Base-by-base conservation (phyloP, 2,113 vertebrate species). In the Ancistrus triradiatus region DNA sequence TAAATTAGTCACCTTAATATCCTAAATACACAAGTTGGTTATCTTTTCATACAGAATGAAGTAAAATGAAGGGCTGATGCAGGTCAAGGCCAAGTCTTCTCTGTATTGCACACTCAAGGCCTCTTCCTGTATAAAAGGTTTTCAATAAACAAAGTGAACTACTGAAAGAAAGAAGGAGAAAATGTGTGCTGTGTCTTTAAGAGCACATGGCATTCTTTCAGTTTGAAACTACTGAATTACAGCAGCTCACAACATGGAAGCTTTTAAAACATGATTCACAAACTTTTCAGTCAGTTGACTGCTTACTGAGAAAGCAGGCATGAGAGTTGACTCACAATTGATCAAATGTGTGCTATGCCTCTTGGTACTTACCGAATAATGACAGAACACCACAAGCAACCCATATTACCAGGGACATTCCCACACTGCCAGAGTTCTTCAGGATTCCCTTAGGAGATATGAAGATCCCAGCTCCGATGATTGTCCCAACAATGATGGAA, bases 381-480 rank as follows among this genome's bases (percentile, higher is more conserved):
- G 96, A 98, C 64, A 98, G 85, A 73, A 97, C 73, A 4, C 96
- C 96, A 5, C 95, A 98, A 9, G 51, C 87, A 0, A 90, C 87
- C 96, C 96, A 98, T 43, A 98, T 77, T 1, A 78, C 69, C 72
- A 98, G 86, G 19, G 95, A 97, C 93, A 97, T 91, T 74, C 95
- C 95, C 63, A 97, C 81, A 0, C 91, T 97, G 69, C 96, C 95
- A 0, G 94, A 92, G 77, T 95, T 83, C 73, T 89, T 78, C 49
- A 98, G 88, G 76, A 98, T 95, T 37, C 93, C 95, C 83, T 93
- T 97, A 1, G 96, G 96, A 21, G 96, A 93, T 79, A 98, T 97
- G 87, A 98, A 98, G 83, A 98, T 96, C 35, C 96, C 96, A 0
- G 93, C 93, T 66, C 96, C 96, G 18, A 98, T 95, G 81, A 98